phyloP scores from a whole-genome alignment of 2,888 invertebrate genomes.

The Hemicrepidius hirtus region DNA sequence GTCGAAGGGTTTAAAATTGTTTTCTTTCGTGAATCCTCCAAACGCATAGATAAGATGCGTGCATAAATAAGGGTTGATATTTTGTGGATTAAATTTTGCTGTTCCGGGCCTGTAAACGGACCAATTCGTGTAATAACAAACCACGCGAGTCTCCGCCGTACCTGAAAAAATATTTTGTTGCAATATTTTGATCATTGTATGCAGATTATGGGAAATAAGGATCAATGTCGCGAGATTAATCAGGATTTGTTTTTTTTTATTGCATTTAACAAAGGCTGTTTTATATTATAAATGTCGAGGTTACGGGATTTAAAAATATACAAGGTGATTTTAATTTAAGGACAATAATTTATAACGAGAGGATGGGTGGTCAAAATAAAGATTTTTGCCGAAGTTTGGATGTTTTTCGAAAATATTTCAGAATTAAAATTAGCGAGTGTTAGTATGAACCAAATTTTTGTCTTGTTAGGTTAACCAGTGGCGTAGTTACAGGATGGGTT shows the following conservation, averaged over 20 bases:
- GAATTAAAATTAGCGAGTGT: too few relatives aligned
- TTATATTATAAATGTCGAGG: too few relatives aligned
- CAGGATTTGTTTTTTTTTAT: slow-evolving; percentile 4
- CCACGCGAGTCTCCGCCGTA: slow-evolving; percentile 82
- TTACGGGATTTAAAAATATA: background rate
- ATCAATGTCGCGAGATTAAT: too few relatives aligned
- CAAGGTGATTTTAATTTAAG: too few relatives aligned
- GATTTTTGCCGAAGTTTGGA: too few relatives aligned
- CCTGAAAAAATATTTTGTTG: slow-evolving; percentile 64
- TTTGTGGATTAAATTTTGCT: slow-evolving; percentile 93
- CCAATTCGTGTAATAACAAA: slow-evolving; percentile 96
- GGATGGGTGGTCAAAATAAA: too few relatives aligned
- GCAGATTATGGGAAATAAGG: background rate
- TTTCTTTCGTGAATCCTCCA: slow-evolving; percentile 93
- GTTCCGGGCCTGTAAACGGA: slow-evolving; percentile 93
- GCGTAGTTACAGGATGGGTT: too few relatives aligned
- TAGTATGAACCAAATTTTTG: too few relatives aligned
- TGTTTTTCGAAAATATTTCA: too few relatives aligned
- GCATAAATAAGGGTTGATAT: slow-evolving; percentile 95
- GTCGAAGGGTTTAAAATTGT: slow-evolving; percentile 93
- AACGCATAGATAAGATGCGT: slow-evolving; percentile 96
- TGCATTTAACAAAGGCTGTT: background rate
- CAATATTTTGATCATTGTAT: slow-evolving; percentile 5
- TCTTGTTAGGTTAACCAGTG: too few relatives aligned
- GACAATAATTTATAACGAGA: too few relatives aligned